Evolutionary conservation across 2,113 vertebrate genomes (phyloP), one percentile per base, ranked within the genome.

Genomic region (Balaenoptera acutorostrata): DNA sequence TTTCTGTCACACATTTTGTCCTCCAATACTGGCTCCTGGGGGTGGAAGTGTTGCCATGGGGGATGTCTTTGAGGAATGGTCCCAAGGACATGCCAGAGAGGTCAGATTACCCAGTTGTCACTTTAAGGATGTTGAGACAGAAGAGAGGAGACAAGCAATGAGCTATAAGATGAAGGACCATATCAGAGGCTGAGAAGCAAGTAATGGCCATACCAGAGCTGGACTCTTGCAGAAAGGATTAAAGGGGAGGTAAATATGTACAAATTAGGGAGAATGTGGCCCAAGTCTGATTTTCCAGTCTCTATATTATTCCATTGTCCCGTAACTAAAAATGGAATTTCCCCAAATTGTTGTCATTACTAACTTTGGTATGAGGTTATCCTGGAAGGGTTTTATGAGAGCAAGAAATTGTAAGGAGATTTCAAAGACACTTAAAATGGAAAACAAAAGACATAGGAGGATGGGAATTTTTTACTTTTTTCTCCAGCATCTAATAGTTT

Each of bases 291-390:
- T 64, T 86, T 61, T 68, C 49, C 31, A 57, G 31, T 71, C 77
- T 93, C 80, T 29, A 66, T 78, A 39, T 41, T 90, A 39, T 86
- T 41, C 71, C 5, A 39, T 33, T 21, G n/a, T 68, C 33, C 44
- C 63, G 44, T 44, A 52, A 80, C 41, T 94, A 64, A 87, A 93
- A 57, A 39, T 2, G 21, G 20, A 49, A 41, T 21, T 55, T n/a
- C 46, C 20, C 59, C 63, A 87, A 69, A 94, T 69, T 92, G 36
- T 33, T 97, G 77, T 93, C 57, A 83, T 95, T 86, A 49, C 59
- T 52, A 72, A 82, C 39, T 88, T 86, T 74, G 49, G 83, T 72
- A 29, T 77, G 44, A 91, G 25, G 39, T 84, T 63, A 55, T 92
- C 39, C 68, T 96, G 68, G 31, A 90, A 82, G 41, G 7, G n/a